Base-by-base conservation (phyloP, 2,888 invertebrate genomes). In the Stomorhina lunata region DNA sequence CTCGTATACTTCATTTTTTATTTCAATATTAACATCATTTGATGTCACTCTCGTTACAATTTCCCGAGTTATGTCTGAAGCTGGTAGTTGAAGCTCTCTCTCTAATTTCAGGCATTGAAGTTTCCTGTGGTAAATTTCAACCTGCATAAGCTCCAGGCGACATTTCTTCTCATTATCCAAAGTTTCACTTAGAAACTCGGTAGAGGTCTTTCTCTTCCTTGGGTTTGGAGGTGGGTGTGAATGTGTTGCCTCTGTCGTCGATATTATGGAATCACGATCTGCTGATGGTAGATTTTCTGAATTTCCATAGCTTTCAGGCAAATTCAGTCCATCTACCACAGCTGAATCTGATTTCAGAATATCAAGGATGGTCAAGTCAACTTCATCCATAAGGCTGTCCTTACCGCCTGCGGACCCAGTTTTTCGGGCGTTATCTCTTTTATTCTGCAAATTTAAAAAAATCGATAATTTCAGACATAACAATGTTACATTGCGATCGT, bases 101-200 rank as follows among this genome's bases (percentile, higher is more conserved):
- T 72, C 43, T 45, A 69, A 59, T 72, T 79, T 66, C 63, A 65
- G 55, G 37, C 65, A 63, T 65, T 71, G 45, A 79, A 79, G 71
- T 65, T 71, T 78, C 25, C 71, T 61, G 71, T 71, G 72, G 10
- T 79, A 72, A 79, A 71, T 37, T 63, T 63, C 78, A 79, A 79
- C 66, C 50, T 79, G 55, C 34, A 79, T 57, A 22, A 72, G 79
- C 50, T 79, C 66, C 79, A 79, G 72, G 10, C 75, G 73, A 73
- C 43, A 53, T 73, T 73, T 73, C 61, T 63, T 79, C 37, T 79
- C 77, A 15, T 29, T 66, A 76, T 43, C 45, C 22, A 63, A 63
- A 63, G 61, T 75, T 75, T 75, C 53, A 63, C 50, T 66, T 66
- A 57, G 76, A 76, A 76, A 66, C 66, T 76, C 57, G 66, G 76